Base-by-base conservation (phyloP, 2,888 invertebrate genomes). In the Belgica antarctica region DNA sequence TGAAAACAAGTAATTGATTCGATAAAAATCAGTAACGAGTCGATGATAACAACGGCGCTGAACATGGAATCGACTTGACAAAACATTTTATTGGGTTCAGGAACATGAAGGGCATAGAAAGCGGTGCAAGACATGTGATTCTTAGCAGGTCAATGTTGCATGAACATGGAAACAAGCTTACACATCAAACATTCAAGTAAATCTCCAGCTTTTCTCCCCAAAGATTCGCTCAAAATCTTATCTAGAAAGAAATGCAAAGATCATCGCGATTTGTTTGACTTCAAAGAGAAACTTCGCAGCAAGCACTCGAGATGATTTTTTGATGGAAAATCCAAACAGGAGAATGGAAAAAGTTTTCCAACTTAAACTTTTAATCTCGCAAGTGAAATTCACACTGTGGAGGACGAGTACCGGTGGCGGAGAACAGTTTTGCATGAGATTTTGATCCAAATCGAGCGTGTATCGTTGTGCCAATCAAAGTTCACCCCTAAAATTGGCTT, bases 311-410 rank as follows among this genome's bases (percentile, higher is more conserved):
- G 46, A 46, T n/a, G 15, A 52, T 17, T 52, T n/a, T n/a, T 52
- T 52, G 52, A 66, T 66, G 65, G 47, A 66, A n/a, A n/a, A 47
- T 66, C 47, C 47, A 47, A 66, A 25, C 22, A 12, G 7, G 46
- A 47, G 47, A n/a, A 66, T 66, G 65, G 24, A 46, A 47, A 66
- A 66, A 66, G 65, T 66, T 66, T 65, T 65, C 34, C 4, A 10
- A 7, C 34, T 31, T 12, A 31, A 31, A 31, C 31, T 62, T 62
- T 62, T 28, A 34, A 34, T 62, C 2, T 61, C 31, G 15, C 2
- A 27, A 62, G 5, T 31, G 34, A 31, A 31, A n/a, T 62, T 28
- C 34, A n/a, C 10, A n/a, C 34, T 12, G 3, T 28, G 15, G 34
- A 62, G n/a, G 41, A 41, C 63, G 27, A 63, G 27, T 46, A 19